phyloP scores from a whole-genome alignment of 2,888 invertebrate genomes.

The Lasioglossum vierecki region DNA sequence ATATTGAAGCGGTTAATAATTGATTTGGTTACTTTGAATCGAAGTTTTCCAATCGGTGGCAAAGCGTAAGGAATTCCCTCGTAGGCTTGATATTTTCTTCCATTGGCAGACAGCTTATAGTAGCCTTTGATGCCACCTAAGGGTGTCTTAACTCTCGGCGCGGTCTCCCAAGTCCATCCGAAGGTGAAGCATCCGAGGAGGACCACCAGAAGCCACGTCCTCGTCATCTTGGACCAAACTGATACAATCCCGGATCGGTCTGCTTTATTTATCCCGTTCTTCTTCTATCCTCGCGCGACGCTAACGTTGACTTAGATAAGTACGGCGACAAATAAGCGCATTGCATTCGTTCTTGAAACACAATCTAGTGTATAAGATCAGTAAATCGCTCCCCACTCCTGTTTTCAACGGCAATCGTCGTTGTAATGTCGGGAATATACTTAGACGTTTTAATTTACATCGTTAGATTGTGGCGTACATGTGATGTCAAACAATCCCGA shows the following conservation, averaged over 20 bases:
- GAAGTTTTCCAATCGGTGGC: slow-evolving; percentile 75
- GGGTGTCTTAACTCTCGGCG: slow-evolving; percentile 72
- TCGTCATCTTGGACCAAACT: slow-evolving; percentile 31
- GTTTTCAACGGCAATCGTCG: slow-evolving; percentile 18
- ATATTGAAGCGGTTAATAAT: neutral
- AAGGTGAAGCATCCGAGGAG: slow-evolving; percentile 14
- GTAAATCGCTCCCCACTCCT: neutral
- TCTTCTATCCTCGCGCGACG: neutral
- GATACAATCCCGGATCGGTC: neutral
- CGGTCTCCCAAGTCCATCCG: slow-evolving; percentile 1
- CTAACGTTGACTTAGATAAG: slow-evolving; percentile 8
- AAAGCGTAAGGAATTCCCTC: slow-evolving; percentile 79
- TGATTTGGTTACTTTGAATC: slow-evolving; percentile 73
- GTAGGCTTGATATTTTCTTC: slow-evolving; percentile 75
- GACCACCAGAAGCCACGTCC: slow-evolving; percentile 13
- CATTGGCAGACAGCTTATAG: slow-evolving; percentile 72
- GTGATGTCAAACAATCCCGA: neutral
- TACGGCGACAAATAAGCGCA: neutral
- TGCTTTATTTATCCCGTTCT: slow-evolving; percentile 41
- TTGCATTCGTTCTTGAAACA: neutral
- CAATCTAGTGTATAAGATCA: neutral
- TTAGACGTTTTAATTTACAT: neutral
- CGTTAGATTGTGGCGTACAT: neutral
- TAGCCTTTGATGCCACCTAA: slow-evolving; percentile 74
- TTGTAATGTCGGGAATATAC: neutral